These are phyloP conservation scores for Pagetopsis macropterus DNA, from an alignment of 2,797 vertebrate species.

Conservation along the genomic window DNA sequence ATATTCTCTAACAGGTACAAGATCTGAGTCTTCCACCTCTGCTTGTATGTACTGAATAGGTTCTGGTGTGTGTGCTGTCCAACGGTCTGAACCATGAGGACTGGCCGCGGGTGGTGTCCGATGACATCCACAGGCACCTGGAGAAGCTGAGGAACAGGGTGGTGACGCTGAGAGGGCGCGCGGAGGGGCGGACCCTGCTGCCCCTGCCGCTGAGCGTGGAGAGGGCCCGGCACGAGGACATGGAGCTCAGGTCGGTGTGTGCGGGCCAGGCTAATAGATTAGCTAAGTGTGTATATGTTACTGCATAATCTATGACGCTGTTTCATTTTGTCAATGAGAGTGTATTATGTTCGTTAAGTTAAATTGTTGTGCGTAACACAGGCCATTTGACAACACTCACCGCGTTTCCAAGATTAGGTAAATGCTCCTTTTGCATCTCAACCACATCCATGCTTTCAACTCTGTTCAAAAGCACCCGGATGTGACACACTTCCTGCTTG, in stretches of 20 bases:
- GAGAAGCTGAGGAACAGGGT: slow-evolving; percentile 79
- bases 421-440: not conserved
- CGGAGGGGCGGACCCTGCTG: slow-evolving; percentile 77
- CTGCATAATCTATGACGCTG: not conserved
- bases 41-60: slow-evolving; percentile 54
- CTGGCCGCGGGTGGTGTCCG: slow-evolving; percentile 79
- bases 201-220: slow-evolving; percentile 79
- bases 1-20: too few species aligned
- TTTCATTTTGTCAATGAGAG: not conserved
- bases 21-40: too few species aligned
- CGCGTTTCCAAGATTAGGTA: not conserved
- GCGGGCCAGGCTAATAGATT: not conserved
- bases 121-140: slow-evolving; percentile 76
- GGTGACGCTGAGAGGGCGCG: slow-evolving; percentile 76
- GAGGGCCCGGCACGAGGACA: slow-evolving; percentile 56
- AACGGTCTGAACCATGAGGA: slow-evolving; percentile 78
- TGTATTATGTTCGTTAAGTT: not conserved
- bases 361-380: not conserved
- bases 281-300: not conserved
- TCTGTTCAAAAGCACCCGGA: not conserved
- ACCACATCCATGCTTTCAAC: too few species aligned
- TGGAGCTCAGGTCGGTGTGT: slow-evolving; percentile 62
- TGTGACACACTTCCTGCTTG: not conserved
- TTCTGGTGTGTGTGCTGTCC: slow-evolving; percentile 80
- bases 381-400: not conserved